A percentile compares a stretch with the other conserved stretches of the same genome.
phyloP scores from a whole-genome alignment of 1,140 invertebrate species.

The Papilio polytes region DNA sequence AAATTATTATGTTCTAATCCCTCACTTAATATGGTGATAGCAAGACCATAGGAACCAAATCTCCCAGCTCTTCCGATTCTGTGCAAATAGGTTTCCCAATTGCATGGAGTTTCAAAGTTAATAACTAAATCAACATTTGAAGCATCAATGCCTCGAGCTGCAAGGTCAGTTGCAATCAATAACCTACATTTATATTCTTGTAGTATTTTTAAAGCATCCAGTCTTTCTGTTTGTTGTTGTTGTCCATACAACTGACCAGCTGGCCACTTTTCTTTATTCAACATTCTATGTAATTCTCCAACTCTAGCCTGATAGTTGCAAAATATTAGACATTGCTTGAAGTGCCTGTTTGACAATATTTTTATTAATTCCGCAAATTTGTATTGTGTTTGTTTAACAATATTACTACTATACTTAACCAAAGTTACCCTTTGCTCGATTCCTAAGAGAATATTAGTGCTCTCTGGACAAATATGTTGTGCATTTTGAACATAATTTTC shows the following conservation, averaged over 20 bases:
- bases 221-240: constrained; percentile 91
- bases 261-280: constrained; percentile 89
- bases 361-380: constrained; percentile 89
- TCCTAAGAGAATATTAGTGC: constrained; percentile 88
- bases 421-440: constrained; percentile 89
- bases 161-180: constrained; percentile 96
- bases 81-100: constrained; percentile 96
- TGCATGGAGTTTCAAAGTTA: constrained; percentile 94
- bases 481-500: constrained; percentile 92
- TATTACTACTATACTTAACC: constrained; percentile 85
- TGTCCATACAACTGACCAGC: constrained; percentile 89
- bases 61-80: constrained; percentile 97
- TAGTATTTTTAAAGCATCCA: constrained; percentile 90
- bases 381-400: constrained; percentile 86
- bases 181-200: constrained; percentile 92
- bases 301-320: constrained; percentile 93
- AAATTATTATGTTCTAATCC: constrained; percentile 86
- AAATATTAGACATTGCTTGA: constrained; percentile 96
- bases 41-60: constrained; percentile 91
- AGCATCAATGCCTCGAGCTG: constrained; percentile 94
- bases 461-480: constrained; percentile 87
- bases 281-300: constrained; percentile 88
- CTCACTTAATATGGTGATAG: constrained; percentile 87
- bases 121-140: constrained; percentile 96
- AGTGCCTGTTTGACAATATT: constrained; percentile 89